Evolutionary conservation across 1,140 invertebrate genomes (phyloP).

Genomic region (Centruroides vittatus): DNA sequence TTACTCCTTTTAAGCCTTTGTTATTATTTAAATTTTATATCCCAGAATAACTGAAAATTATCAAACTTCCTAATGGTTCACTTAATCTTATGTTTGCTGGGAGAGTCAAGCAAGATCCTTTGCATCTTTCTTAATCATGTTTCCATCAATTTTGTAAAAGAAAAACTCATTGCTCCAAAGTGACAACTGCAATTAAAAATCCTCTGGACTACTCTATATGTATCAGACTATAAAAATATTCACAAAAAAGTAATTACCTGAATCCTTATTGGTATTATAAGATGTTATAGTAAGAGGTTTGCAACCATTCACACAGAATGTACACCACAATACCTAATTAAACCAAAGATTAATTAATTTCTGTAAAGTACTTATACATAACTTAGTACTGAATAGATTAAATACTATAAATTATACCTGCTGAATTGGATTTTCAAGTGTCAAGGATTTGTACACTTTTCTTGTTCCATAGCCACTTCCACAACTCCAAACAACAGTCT

Average conservation of each 20-base stretch:
- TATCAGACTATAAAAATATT: too few relatives aligned
- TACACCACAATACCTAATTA: conserved; percentile 6
- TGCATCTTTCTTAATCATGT: too few relatives aligned
- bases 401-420: conserved; percentile 56
- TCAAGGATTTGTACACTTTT: conserved; percentile 45
- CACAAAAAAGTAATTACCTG: neutral
- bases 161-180: too few relatives aligned
- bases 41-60: too few relatives aligned
- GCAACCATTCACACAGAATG: neutral
- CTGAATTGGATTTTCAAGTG: conserved; percentile 58
- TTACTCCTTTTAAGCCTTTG: too few relatives aligned
- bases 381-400: conserved; percentile 30
- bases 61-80: too few relatives aligned
- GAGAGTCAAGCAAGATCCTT: too few relatives aligned
- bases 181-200: too few relatives aligned
- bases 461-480: conserved; percentile 27
- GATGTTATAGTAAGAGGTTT: neutral
- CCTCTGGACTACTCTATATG: too few relatives aligned
- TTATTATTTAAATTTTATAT: too few relatives aligned
- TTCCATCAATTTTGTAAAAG: neutral
- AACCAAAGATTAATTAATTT: neutral
- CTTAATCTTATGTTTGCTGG: too few relatives aligned
- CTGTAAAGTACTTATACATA: too few relatives aligned
- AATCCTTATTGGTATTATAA: neutral
- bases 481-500: conserved; percentile 60